phyloP scores from a whole-genome alignment of 2,113 vertebrate genomes.

The Balaenoptera acutorostrata region DNA sequence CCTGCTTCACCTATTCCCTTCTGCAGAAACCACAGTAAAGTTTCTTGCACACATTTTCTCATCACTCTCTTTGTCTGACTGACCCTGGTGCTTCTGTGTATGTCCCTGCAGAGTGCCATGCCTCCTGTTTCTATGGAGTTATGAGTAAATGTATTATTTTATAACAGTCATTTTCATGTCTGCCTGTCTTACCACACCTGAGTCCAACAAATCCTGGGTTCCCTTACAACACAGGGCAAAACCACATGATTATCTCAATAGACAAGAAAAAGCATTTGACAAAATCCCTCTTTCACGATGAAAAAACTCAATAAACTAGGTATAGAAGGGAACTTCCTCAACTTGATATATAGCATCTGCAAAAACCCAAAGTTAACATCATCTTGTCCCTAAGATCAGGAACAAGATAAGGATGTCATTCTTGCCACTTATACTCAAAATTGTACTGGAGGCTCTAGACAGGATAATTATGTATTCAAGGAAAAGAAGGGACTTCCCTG shows the following conservation, averaged over 20 bases:
- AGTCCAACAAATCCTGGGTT: neutral
- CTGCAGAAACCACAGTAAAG: neutral
- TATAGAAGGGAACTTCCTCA: neutral
- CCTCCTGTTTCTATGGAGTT: neutral
- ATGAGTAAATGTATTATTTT: neutral
- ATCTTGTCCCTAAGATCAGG: neutral
- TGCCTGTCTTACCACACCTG: neutral
- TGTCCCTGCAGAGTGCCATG: fast-evolving
- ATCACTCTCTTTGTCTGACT: neutral
- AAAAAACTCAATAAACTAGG: neutral
- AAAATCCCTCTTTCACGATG: neutral
- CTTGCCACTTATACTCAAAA: neutral
- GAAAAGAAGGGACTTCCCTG: neutral
- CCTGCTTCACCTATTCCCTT: neutral
- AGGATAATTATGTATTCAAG: neutral
- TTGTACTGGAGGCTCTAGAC: neutral
- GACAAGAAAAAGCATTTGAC: neutral
- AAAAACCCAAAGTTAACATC: neutral
- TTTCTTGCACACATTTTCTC: too few species aligned
- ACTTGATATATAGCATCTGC: neutral
- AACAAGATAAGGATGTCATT: neutral
- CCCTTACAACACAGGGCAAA: neutral
- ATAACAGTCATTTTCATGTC: neutral
- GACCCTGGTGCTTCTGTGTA: fast-evolving
- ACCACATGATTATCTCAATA: neutral